phyloP scores from a whole-genome alignment of 2,888 invertebrate species.

The Scelioninae gen. 2 region DNA sequence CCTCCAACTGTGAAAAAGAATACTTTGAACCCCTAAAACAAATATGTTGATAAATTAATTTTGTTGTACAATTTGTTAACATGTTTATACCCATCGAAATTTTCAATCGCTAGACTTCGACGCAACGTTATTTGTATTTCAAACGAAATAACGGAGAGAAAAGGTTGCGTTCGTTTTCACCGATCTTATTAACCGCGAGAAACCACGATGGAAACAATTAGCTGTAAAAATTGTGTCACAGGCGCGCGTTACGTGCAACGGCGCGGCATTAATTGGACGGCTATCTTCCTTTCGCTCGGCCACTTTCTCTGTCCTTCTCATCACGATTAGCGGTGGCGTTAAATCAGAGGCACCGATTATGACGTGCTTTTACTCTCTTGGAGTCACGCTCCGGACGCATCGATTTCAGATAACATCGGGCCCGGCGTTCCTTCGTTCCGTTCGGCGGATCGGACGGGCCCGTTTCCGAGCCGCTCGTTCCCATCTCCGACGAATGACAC shows the following conservation, averaged over 20 bases:
- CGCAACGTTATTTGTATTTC: too few species aligned
- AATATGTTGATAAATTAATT: too few species aligned
- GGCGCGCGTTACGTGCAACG: slow-evolving; percentile 29
- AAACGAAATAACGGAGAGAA: slow-evolving; percentile 1
- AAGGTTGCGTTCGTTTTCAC: slow-evolving; percentile 17
- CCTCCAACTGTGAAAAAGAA: slow-evolving; percentile 92
- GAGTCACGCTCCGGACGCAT: slow-evolving; percentile 45
- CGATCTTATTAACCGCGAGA: slow-evolving; percentile 9
- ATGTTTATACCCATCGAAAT: too few species aligned
- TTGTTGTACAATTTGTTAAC: too few species aligned
- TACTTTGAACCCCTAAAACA: slow-evolving; percentile 88
- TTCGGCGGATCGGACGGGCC: neutral
- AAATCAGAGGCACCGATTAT: slow-evolving; percentile 53
- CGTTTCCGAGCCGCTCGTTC: too few species aligned
- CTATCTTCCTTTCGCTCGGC: slow-evolving; percentile 33
- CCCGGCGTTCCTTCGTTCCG: slow-evolving; percentile 1
- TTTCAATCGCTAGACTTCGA: too few species aligned
- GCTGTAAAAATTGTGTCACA: slow-evolving; percentile 44
- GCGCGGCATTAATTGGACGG: slow-evolving; percentile 36
- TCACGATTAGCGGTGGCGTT: slow-evolving; percentile 37
- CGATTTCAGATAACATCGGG: slow-evolving; percentile 37
- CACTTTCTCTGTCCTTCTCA: slow-evolving; percentile 40
- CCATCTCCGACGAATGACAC: too few species aligned
- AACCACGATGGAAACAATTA: slow-evolving; percentile 27
- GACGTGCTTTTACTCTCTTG: slow-evolving; percentile 36